phyloP scores from a whole-genome alignment of 2,797 vertebrate species.

The Lutjanus campechanus region DNA sequence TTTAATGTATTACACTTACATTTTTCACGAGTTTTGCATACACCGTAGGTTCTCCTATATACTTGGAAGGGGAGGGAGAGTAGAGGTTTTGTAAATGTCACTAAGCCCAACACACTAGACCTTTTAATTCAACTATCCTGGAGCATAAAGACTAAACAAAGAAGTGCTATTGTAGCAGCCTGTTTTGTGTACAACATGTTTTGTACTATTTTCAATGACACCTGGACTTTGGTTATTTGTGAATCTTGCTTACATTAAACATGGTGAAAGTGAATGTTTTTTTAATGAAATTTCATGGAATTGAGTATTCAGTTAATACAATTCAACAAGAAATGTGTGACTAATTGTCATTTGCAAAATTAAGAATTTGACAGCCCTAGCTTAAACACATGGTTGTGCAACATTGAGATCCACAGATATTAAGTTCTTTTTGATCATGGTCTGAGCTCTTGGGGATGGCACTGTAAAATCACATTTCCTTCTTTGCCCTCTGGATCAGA shows the following conservation, averaged over 20 bases:
- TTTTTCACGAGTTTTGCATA: no score
- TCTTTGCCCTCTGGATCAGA: conserved; percentile 68
- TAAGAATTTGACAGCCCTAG: conserved; percentile 50
- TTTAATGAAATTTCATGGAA: not conserved
- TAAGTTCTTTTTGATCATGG: conserved; percentile 62
- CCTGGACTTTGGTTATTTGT: not conserved
- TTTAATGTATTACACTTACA: no score
- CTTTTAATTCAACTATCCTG: not conserved
- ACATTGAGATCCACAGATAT: conserved; percentile 47
- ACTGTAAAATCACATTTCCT: conserved; percentile 61
- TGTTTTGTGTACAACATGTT: not conserved
- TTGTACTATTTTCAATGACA: conserved; percentile 2
- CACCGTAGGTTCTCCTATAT: no score
- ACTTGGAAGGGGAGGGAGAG: no score
- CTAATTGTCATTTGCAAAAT: conserved; percentile 14
- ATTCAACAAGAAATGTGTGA: not conserved
- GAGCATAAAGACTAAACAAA: not conserved
- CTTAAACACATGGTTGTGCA: conserved; percentile 63
- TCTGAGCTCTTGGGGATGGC: conserved; percentile 53
- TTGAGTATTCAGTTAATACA: not conserved
- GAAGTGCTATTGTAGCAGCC: not conserved
- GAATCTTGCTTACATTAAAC: not conserved
- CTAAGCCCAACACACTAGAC: no score
- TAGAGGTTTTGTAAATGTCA: no score
- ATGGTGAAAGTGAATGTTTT: not conserved